Percentiles rank a stretch among this genome's conserved stretches.
Evolutionary conservation across 2,797 vertebrate genomes (phyloP).

Genomic region (Anguilla anguilla): DNA sequence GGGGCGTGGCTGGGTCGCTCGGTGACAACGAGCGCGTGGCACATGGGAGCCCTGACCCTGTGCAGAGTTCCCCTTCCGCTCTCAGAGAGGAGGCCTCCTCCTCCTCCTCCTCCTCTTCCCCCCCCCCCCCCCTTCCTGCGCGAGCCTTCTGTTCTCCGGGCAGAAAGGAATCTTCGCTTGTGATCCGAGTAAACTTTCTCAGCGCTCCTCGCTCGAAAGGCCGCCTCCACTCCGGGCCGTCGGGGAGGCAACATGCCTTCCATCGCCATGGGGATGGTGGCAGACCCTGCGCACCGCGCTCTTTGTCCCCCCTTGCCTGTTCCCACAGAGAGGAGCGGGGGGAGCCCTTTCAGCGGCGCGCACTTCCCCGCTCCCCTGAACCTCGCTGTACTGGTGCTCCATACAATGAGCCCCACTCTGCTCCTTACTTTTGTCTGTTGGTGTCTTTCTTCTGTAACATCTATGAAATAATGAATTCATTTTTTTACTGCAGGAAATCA

Average conservation of each 20-base stretch:
- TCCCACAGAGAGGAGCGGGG: conserved; percentile 6
- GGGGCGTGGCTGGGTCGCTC: not conserved
- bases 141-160: conserved; percentile 12
- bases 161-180: conserved; percentile 32
- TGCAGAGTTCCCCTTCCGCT: not conserved
- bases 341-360: not conserved
- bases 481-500: too few relatives aligned
- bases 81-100: not conserved
- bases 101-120: too few relatives aligned
- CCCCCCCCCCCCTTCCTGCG: too few relatives aligned
- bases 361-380: not conserved
- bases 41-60: not conserved
- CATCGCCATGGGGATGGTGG: conserved; percentile 27
- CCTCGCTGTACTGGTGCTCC: conserved; percentile 4
- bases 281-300: not conserved
- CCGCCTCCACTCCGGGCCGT: conserved; percentile 13
- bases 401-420: not conserved
- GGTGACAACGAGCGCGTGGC: not conserved
- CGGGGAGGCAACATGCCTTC: conserved; percentile 34
- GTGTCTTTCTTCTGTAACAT: not conserved
- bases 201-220: conserved; percentile 18
- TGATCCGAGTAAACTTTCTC: conserved; percentile 27
- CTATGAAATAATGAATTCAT: not conserved
- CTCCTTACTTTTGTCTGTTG: not conserved
- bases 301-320: not conserved